Evolutionary conservation across 53 echinoderm and acorn worm species (phyloP).

Genomic region (Mesocentrotus franciscanus): DNA sequence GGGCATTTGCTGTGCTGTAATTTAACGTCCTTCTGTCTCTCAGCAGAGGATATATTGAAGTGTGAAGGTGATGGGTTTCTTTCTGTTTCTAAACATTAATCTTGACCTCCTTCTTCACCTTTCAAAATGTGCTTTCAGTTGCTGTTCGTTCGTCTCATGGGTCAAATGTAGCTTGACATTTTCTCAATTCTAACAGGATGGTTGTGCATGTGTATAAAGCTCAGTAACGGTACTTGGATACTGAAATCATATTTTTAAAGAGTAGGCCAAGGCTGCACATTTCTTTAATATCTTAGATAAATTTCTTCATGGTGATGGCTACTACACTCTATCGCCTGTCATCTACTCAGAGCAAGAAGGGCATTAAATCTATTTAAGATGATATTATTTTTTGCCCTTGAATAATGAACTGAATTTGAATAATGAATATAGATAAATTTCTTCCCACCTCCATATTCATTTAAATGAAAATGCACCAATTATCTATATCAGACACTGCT

Average conservation of each 20-base stretch:
- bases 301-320: neutral
- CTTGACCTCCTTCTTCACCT: neutral
- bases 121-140: neutral
- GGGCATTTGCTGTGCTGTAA: too few species aligned
- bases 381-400: neutral
- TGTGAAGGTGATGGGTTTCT: conserved; percentile 3
- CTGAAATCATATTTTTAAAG: neutral
- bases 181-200: neutral
- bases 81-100: neutral
- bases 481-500: neutral
- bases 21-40: neutral
- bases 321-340: neutral
- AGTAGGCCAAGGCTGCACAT: neutral
- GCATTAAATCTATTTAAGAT: neutral
- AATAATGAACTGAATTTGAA: neutral
- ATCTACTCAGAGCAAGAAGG: neutral
- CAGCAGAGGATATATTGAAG: neutral
- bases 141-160: neutral
- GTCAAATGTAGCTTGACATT: neutral
- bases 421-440: neutral
- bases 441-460: neutral
- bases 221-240: too few species aligned
- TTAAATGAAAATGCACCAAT: neutral
- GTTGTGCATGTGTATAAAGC: neutral
- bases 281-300: neutral